These are phyloP conservation scores for Caenorhabditis briggsae DNA, from an alignment of 1,140 invertebrate genomes.

Conservation along the genomic window DNA sequence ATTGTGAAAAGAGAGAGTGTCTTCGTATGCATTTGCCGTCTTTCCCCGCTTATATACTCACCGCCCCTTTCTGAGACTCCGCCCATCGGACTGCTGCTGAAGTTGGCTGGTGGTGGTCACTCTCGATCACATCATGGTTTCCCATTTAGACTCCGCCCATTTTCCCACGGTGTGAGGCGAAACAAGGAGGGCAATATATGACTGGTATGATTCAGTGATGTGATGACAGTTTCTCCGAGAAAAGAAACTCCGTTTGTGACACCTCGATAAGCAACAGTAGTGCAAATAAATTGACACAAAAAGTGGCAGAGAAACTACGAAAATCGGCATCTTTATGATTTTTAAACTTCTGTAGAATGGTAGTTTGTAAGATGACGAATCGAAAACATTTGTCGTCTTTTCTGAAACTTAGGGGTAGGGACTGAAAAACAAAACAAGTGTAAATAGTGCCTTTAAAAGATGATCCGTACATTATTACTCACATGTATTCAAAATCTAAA, in stretches of 20 bases:
- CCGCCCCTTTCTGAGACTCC: conserved; percentile 12
- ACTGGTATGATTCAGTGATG: conserved; percentile 45
- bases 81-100: conserved; percentile 25
- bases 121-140: conserved; percentile 30
- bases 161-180: conserved; percentile 35
- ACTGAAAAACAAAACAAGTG: background rate
- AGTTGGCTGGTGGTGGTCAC: conserved; percentile 27
- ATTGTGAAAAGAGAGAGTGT: conserved; percentile 12
- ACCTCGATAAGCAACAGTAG: conserved; percentile 20
- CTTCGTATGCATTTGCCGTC: background rate
- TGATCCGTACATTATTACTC: conserved; percentile 5
- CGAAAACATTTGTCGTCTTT: conserved; percentile 2
- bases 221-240: conserved; percentile 34
- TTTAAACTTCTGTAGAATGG: conserved; percentile 1
- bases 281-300: conserved; percentile 39
- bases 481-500: background rate
- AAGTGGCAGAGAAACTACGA: conserved; percentile 1
- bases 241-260: conserved; percentile 12
- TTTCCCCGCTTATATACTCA: conserved; percentile 33
- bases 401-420: background rate
- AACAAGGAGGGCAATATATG: background rate
- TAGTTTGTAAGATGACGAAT: background rate
- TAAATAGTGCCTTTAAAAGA: background rate
- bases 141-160: conserved; percentile 10
- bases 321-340: conserved; percentile 8